Evolutionary conservation across 2,797 vertebrate genomes (phyloP).

Genomic region (Champsocephalus esox): DNA sequence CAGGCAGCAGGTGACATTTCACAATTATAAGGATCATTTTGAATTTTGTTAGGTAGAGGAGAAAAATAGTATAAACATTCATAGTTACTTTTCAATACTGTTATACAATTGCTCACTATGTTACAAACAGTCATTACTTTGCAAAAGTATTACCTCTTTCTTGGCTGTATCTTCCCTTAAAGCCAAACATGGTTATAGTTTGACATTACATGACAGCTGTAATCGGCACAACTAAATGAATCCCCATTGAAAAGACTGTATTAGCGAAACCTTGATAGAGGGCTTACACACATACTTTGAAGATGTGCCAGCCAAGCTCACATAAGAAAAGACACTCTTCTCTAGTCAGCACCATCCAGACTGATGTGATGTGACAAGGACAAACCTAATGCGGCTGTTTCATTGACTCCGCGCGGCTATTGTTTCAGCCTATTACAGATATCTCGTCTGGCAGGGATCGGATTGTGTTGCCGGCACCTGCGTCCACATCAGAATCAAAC

Average conservation of each 20-base stretch:
- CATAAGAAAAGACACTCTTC: conserved; percentile 39
- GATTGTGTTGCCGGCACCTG: conserved; percentile 66
- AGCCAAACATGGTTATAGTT: not conserved
- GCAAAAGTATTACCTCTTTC: not conserved
- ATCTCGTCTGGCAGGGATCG: conserved; percentile 59
- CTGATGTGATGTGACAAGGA: conserved; percentile 69
- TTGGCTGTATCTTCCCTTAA: not conserved
- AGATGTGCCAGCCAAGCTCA: conserved; percentile 39
- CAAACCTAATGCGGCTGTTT: conserved; percentile 55
- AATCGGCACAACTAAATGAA: conserved; percentile 29
- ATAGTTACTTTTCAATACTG: not conserved
- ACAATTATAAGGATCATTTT: too few relatives aligned
- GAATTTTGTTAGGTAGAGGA: not conserved
- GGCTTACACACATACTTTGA: conserved; percentile 33
- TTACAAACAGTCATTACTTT: not conserved
- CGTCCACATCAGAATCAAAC: conserved; percentile 64
- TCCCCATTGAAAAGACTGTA: conserved; percentile 20
- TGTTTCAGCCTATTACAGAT: conserved; percentile 66
- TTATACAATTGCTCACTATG: not conserved
- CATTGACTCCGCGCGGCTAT: conserved; percentile 60
- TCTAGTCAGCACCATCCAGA: conserved; percentile 32
- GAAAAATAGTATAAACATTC: not conserved
- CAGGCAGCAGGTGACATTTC: too few relatives aligned
- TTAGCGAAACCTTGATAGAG: conserved; percentile 31
- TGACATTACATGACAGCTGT: conserved; percentile 8